A percentile compares a stretch with the other conserved stretches of the same genome.
Evolutionary conservation across 2,113 vertebrate species (phyloP).

Genomic region (Cynoglossus semilaevis): DNA sequence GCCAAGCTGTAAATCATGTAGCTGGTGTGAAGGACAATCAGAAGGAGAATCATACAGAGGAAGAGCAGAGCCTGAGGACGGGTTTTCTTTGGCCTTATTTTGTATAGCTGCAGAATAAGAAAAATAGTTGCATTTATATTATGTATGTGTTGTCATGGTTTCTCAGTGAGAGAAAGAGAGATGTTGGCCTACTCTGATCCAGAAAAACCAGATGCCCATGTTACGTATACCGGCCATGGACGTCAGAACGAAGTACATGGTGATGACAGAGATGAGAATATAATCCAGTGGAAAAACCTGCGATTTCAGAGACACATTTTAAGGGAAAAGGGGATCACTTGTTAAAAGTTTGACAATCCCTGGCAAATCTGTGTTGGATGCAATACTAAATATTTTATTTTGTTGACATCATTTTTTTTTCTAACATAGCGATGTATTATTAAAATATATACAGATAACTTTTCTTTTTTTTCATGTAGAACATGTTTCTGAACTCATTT

Average conservation of each 20-base stretch:
- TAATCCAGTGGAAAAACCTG: slow-evolving; percentile 98
- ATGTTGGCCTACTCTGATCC: slow-evolving; percentile 84
- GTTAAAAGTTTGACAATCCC: slow-evolving; percentile 5
- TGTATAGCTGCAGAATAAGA: slow-evolving; percentile 83
- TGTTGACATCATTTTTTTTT: too few species aligned
- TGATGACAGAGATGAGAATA: slow-evolving; percentile 93
- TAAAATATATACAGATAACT: too few species aligned
- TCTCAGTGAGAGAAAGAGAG: background rate
- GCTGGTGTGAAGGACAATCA: slow-evolving; percentile 96
- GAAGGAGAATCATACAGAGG: slow-evolving; percentile 96
- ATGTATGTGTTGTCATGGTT: background rate
- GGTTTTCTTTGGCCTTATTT: slow-evolving; percentile 90
- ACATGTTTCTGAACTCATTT: slow-evolving; percentile 37
- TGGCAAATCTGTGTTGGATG: slow-evolving; percentile 2
- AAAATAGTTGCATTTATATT: background rate
- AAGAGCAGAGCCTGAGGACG: slow-evolving; percentile 95
- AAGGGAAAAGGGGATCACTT: background rate
- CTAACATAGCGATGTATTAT: too few species aligned
- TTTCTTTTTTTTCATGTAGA: too few species aligned
- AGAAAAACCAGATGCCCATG: slow-evolving; percentile 99
- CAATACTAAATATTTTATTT: too few species aligned
- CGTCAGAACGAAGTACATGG: slow-evolving; percentile 96
- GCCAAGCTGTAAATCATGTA: slow-evolving; percentile 99
- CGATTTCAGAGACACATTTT: slow-evolving; percentile 29
- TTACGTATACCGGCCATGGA: slow-evolving; percentile 98